phyloP scores from a whole-genome alignment of 2,113 vertebrate genomes.

The Thryonomys swinderianus region DNA sequence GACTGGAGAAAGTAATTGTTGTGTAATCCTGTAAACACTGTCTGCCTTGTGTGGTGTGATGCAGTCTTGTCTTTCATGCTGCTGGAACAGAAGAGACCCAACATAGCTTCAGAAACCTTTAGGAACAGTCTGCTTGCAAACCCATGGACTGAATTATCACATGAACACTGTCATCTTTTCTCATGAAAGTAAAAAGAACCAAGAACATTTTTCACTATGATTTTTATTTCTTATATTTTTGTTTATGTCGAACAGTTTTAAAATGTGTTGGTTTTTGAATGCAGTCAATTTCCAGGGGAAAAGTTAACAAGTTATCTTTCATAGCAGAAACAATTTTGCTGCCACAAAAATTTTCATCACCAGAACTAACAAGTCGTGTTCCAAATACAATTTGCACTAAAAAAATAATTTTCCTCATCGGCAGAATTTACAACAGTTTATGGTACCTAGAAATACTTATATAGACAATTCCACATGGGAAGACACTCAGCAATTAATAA shows the following conservation, averaged over 20 bases:
- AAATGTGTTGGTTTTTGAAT: slow-evolving; percentile 82
- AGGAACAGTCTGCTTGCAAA: slow-evolving; percentile 86
- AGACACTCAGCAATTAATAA: slow-evolving; percentile 80
- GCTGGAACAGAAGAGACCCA: slow-evolving; percentile 88
- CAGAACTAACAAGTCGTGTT: slow-evolving; percentile 83
- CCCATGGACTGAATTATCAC: slow-evolving; percentile 85
- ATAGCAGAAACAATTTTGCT: slow-evolving; percentile 84
- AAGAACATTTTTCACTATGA: slow-evolving; percentile 82
- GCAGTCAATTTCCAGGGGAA: slow-evolving; percentile 80
- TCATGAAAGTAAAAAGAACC: slow-evolving; percentile 79
- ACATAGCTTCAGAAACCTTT: slow-evolving; percentile 85
- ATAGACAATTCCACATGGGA: slow-evolving; percentile 82
- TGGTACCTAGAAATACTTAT: slow-evolving; percentile 77
- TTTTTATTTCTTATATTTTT: slow-evolving; percentile 78
- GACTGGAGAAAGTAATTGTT: slow-evolving; percentile 99
- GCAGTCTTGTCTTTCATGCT: slow-evolving; percentile 90
- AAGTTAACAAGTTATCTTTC: slow-evolving; percentile 80
- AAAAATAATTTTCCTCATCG: slow-evolving; percentile 83
- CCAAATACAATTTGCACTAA: slow-evolving; percentile 88
- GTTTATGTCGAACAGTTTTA: slow-evolving; percentile 83
- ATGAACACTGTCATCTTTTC: slow-evolving; percentile 82
- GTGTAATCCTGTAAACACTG: slow-evolving; percentile 96
- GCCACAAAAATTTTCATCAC: slow-evolving; percentile 81
- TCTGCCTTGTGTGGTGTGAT: slow-evolving; percentile 87
- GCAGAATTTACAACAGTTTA: slow-evolving; percentile 77